phyloP scores from a whole-genome alignment of 2,797 vertebrate genomes.

The Eurystomus glaucurus region DNA sequence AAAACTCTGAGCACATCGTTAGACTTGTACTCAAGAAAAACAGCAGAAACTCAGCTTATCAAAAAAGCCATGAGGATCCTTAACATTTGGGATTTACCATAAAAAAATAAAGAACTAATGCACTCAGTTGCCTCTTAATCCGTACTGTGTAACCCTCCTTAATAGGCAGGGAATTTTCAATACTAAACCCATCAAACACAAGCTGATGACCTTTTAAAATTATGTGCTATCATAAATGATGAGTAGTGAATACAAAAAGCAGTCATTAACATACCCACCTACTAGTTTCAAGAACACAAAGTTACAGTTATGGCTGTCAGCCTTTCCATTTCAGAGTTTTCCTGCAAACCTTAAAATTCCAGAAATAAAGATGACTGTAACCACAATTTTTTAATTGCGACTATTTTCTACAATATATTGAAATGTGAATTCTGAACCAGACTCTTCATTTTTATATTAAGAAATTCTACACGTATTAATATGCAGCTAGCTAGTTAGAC shows the following conservation, averaged over 20 bases:
- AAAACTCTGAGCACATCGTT: neutral
- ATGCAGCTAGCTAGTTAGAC: neutral
- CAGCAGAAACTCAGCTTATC: neutral
- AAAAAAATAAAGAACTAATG: neutral
- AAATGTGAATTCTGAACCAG: neutral
- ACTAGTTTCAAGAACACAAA: neutral
- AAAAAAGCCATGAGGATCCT: neutral
- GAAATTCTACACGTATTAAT: neutral
- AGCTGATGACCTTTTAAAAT: neutral
- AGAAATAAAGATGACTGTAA: neutral
- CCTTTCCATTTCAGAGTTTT: neutral
- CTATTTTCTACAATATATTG: neutral
- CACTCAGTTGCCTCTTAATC: neutral
- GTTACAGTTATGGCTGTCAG: neutral
- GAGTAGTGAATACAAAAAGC: neutral
- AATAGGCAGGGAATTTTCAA: fast-evolving
- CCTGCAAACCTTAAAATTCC: neutral
- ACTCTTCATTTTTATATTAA: neutral
- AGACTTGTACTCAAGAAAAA: neutral
- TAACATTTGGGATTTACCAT: neutral
- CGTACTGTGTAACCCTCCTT: neutral
- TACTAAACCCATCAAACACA: neutral
- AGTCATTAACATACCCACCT: neutral
- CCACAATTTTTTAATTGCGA: neutral
- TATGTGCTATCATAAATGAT: neutral